Base-by-base conservation (phyloP, 2,888 invertebrate species). In the Drosophila paranaensis region DNA sequence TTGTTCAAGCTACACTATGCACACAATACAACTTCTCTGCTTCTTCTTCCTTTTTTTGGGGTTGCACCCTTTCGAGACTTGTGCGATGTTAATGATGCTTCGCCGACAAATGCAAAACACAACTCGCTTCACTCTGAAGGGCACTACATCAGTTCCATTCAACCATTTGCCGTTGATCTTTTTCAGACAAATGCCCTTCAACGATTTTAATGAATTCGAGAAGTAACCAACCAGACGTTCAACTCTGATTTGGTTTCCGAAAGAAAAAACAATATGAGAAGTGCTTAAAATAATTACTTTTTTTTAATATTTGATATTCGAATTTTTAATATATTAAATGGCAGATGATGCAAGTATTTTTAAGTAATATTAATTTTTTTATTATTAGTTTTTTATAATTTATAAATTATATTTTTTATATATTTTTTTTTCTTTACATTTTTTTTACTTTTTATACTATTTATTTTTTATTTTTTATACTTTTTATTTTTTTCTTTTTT, bases 51-150 rank as follows among this genome's bases (percentile, higher is more conserved):
- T 8, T 63, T 42, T 51, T 56, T 72, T 8, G 65, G 72, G 77
- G 78, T 77, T 78, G 79, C 75, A 79, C 75, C 77, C 77, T 63
- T 79, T 79, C 45, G 37, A 58, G 65, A 53, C 25, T 65, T 64
- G 37, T 39, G 74, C 45, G 37, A 68, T 77, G 71, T 88, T 88
- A 86, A 84, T 86, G 83, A 88, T 86, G 89, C 83, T 88, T 82
- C 68, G 74, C 68, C 77, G 75, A 43, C 82, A 74, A 79, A 88
- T 70, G 69, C 61, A 70, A 70, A 73, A 66, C 55, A 53, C 75
- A 71, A 67, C 72, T 80, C 83, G 66, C 66, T 88, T 82, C 74
- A 45, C 61, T 68, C 40, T 71, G 40, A 79, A 83, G 89, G 35
- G 70, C 76, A 58, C 75, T 74, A 61, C 69, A 75, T 25, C 46